Evolutionary conservation across 2,113 vertebrate species (phyloP).

Genomic region (Cinclus mexicanus): DNA sequence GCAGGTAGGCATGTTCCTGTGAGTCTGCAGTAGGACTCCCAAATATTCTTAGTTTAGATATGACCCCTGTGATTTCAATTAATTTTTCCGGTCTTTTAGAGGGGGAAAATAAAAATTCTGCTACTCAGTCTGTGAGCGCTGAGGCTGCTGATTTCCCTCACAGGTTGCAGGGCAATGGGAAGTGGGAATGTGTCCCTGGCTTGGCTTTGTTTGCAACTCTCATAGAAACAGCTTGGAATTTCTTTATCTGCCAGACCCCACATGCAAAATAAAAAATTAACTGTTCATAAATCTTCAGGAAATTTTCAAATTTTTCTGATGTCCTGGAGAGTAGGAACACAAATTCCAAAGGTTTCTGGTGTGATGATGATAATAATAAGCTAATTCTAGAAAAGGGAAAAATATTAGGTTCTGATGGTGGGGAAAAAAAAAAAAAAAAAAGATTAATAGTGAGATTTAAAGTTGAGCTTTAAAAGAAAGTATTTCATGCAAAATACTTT

Average conservation of each 20-base stretch:
- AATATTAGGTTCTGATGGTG: neutral
- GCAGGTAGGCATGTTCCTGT: neutral
- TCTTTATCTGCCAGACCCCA: neutral
- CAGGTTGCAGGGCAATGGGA: neutral
- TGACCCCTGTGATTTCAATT: neutral
- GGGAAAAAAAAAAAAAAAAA: neutral
- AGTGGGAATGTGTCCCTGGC: neutral
- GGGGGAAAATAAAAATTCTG: neutral
- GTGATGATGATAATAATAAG: neutral
- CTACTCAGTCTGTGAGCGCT: neutral
- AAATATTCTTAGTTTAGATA: neutral
- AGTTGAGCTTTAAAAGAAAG: slow-evolving; percentile 1
- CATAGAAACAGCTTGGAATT: neutral
- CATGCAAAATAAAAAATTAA: neutral
- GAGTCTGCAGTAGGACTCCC: neutral
- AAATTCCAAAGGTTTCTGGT: neutral
- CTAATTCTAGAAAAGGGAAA: neutral
- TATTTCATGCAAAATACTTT: slow-evolving; percentile 4
- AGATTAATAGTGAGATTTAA: neutral
- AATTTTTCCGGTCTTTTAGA: neutral
- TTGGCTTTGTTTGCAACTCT: neutral
- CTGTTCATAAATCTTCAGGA: neutral
- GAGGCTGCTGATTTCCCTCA: neutral
- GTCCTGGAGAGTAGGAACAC: neutral
- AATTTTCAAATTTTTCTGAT: neutral